phyloP scores from a whole-genome alignment of 2,888 invertebrate species.

The Drosophila sordidula region DNA sequence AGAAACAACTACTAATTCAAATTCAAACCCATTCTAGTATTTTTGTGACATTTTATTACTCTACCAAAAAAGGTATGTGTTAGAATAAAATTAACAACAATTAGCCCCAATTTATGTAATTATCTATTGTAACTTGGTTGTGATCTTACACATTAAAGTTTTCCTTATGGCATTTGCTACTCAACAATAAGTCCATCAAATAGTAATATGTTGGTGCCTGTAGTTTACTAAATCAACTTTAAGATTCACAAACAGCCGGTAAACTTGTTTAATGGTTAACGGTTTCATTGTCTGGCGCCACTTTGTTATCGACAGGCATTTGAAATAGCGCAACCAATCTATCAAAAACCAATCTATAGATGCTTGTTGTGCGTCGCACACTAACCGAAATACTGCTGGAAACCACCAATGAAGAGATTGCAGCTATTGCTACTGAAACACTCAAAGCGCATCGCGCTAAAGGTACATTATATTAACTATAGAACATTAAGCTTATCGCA shows the following conservation, averaged over 20 bases:
- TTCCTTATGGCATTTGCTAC: no score
- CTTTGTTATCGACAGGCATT: constrained; percentile 37
- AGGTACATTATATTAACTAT: constrained; percentile 88
- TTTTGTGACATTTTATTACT: no score
- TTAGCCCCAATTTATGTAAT: no score
- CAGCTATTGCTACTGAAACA: constrained; percentile 93
- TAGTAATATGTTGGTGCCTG: no score
- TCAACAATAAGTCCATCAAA: no score
- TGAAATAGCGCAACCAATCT: constrained; percentile 51
- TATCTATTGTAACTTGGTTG: no score
- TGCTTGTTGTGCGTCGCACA: constrained; percentile 93
- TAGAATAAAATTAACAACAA: no score
- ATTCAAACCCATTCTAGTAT: no score
- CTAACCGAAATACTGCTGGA: constrained; percentile 97
- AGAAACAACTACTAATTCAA: no score
- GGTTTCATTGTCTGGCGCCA: constrained; percentile 64
- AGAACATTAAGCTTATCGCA: constrained; percentile 49
- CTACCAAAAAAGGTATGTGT: no score
- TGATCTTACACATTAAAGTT: no score
- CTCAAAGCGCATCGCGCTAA: constrained; percentile 91
- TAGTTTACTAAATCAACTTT: no score
- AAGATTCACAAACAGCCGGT: neutral
- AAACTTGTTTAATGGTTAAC: constrained; percentile 2
- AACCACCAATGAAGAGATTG: constrained; percentile 96
- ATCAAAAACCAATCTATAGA: constrained; percentile 86